These are phyloP conservation scores for Tetheella fluctuosa DNA, from an alignment of 2,888 invertebrate species.

Conservation along the genomic window DNA sequence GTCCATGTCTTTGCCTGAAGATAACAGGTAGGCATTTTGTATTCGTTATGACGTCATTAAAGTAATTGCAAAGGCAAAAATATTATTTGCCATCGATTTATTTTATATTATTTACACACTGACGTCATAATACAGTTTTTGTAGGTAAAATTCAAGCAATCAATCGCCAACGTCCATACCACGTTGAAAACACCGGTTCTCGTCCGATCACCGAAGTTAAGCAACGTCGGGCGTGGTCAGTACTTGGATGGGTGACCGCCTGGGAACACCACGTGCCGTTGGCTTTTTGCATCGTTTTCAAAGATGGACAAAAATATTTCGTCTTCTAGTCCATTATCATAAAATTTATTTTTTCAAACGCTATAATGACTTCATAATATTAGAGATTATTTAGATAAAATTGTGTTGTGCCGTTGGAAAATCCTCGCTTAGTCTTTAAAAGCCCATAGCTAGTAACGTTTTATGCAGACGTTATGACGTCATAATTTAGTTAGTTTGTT, in stretches of 20 bases:
- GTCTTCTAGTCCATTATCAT: not conserved
- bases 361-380: too few relatives aligned
- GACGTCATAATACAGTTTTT: not conserved
- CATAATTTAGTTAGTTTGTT: slow-evolving; percentile 14
- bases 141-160: not conserved
- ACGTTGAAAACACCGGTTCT: slow-evolving; percentile 78
- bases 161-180: slow-evolving; percentile 50
- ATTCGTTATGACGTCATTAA: slow-evolving; percentile 41
- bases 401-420: too few relatives aligned
- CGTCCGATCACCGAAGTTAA: slow-evolving; percentile 82
- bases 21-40: slow-evolving; percentile 55
- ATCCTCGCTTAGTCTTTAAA: too few relatives aligned
- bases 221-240: slow-evolving; percentile 79
- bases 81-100: too few relatives aligned
- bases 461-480: not conserved
- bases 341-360: not conserved
- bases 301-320: too few relatives aligned
- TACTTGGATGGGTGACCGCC: slow-evolving; percentile 81
- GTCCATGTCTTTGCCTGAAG: slow-evolving; percentile 72
- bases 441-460: too few relatives aligned
- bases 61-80: slow-evolving; percentile 47
- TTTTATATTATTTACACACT: not conserved
- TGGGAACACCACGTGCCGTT: slow-evolving; percentile 74
- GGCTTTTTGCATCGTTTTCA: slow-evolving; percentile 48
- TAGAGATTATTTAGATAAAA: too few relatives aligned